Evolutionary conservation across 1,140 invertebrate species (phyloP).

Genomic region (Tigriopus japonicus): DNA sequence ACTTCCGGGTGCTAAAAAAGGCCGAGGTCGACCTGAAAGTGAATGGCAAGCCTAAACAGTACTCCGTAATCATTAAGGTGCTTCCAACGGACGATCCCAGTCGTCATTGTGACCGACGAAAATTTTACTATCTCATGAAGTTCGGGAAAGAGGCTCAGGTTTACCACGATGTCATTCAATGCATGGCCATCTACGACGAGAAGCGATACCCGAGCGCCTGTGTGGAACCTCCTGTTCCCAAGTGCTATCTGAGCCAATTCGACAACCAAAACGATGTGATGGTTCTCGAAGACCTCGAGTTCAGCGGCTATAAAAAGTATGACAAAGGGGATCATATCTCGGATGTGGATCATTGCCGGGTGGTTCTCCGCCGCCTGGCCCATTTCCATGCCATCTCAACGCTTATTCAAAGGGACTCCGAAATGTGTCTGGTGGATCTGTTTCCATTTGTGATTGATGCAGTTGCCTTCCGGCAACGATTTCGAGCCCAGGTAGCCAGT

Average conservation of each 20-base stretch:
- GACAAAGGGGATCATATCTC: neutral
- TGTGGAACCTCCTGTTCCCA: slow-evolving; percentile 7
- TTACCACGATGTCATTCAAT: neutral
- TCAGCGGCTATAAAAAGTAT: neutral
- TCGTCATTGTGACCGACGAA: neutral
- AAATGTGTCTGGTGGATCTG: neutral
- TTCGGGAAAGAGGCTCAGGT: neutral
- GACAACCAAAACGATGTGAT: slow-evolving; percentile 7
- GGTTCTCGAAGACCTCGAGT: slow-evolving; percentile 4
- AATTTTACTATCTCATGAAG: neutral
- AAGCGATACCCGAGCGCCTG: slow-evolving; percentile 10
- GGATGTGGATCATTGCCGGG: slow-evolving; percentile 9
- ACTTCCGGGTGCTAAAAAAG: neutral
- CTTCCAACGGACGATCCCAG: neutral
- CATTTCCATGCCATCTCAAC: slow-evolving; percentile 5
- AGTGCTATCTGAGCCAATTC: neutral
- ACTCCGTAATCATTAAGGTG: slow-evolving; percentile 2
- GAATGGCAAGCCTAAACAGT: slow-evolving; percentile 2
- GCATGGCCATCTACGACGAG: slow-evolving; percentile 6
- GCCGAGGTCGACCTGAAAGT: neutral
- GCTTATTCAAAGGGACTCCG: slow-evolving; percentile 10
- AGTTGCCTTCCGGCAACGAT: neutral
- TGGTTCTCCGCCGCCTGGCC: slow-evolving; percentile 6
- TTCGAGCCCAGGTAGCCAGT: neutral
- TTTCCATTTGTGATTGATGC: slow-evolving; percentile 9